These are phyloP conservation scores for Cerastoderma edule DNA, from an alignment of 2,888 invertebrate species.

Conservation along the genomic window DNA sequence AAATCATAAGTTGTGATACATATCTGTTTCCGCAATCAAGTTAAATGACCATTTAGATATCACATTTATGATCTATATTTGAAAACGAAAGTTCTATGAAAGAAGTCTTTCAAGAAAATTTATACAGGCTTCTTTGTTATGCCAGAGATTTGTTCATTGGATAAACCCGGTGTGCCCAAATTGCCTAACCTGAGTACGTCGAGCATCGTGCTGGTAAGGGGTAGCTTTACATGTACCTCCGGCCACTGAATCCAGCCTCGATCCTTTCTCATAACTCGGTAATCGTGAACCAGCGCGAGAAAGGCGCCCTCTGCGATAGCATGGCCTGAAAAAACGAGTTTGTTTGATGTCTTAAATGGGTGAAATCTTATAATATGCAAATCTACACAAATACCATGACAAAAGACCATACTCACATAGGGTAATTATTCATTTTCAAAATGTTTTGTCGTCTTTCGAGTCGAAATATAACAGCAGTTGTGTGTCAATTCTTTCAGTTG, in stretches of 20 bases:
- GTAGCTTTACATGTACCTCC: slow-evolving; percentile 62
- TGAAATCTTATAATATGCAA: no score
- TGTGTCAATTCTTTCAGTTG: no score
- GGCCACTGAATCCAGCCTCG: slow-evolving; percentile 72
- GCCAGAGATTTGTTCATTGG: not conserved
- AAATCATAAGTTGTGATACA: no score
- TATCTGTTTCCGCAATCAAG: no score
- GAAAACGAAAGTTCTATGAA: not conserved
- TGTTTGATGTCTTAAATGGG: no score
- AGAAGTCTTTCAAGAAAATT: not conserved
- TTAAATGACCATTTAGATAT: not conserved
- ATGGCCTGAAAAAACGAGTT: slow-evolving; percentile 63
- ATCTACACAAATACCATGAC: no score
- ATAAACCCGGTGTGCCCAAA: not conserved
- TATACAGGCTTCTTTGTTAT: not conserved
- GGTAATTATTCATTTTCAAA: no score
- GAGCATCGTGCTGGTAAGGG: slow-evolving; percentile 36
- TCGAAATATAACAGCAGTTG: no score
- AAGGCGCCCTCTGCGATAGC: slow-evolving; percentile 72
- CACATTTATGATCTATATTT: not conserved
- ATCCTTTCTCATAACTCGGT: slow-evolving; percentile 64
- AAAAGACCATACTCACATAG: no score
- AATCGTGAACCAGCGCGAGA: slow-evolving; percentile 67
- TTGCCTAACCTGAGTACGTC: slow-evolving; percentile 42
- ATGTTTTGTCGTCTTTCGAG: no score